Evolutionary conservation across 92 coral and sea anemone species (phyloP), one percentile per base, ranked within the genome.

Genomic region (Plumapathes pennacea): DNA sequence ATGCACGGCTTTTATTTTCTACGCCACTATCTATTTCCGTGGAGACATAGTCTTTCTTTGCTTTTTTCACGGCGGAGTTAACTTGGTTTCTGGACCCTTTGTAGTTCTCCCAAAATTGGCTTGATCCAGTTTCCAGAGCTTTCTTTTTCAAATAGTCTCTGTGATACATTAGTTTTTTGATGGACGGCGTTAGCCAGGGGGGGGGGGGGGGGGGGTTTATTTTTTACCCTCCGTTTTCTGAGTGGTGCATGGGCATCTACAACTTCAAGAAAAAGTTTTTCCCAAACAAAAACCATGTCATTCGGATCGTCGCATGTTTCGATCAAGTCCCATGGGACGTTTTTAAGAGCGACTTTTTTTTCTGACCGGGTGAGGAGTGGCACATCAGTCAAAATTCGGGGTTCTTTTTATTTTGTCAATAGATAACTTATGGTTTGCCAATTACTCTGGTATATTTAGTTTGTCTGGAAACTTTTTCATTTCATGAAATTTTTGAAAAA

Each of bases 171-270:
- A 61, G 38, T 30, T 38, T 65, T 66, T 55, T 75, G 32, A 75
- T 54, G 40, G 66, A 76, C 38, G 65, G 29, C 26, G 76, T 67
- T 32, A 57, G 30, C 76, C 83, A 58, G 52, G 83, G 76, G 28
- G 71, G 67, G 46, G 54, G 73, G 50, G 52, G 83, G 76, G 28
- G 71, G 67, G 46, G 54, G 73, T 57, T 60, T 49, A 50, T 43
- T 48, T 43, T 57, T 55, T 15, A 76, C 52, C 38, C 66, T 54
- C 67, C 58, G 57, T 25, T 54, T 59, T 27, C 57, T 58, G 19
- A 46, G 34, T 34, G 83, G 83, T 19, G 83, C 83, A 32, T 64
- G 62, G 46, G 59, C 48, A 52, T 76, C 62, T 34, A 54, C 50
- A 46, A 71, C 50, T 37, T 53, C 18, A 32, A 61, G 42, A 40